Conservation (phyloP, 2,113 vertebrate species). For the Eublepharis macularius region DNA sequence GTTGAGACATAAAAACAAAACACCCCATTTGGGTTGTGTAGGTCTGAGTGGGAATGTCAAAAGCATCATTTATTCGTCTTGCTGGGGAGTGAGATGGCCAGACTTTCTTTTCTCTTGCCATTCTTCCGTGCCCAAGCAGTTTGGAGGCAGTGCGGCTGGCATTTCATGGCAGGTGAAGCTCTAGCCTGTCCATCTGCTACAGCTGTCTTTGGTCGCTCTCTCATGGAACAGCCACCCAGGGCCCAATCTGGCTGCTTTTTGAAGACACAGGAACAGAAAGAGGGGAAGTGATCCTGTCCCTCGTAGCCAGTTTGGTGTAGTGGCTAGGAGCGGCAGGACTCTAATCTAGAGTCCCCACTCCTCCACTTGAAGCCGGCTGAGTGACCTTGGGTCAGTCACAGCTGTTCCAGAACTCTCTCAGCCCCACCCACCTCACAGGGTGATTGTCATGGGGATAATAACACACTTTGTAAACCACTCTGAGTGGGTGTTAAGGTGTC, state of each 20-base stretch:
- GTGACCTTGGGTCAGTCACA: too few species aligned
- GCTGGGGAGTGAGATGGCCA: slow-evolving; percentile 60
- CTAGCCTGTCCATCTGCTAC: neutral
- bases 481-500: too few species aligned
- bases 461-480: too few species aligned
- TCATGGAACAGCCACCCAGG: neutral
- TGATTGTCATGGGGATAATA: too few species aligned
- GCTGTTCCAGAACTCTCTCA: too few species aligned
- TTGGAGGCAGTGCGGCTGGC: neutral
- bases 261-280: neutral
- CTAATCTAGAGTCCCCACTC: too few species aligned
- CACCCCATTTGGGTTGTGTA: slow-evolving; percentile 60
- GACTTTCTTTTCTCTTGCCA: slow-evolving; percentile 42
- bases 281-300: neutral
- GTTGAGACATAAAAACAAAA: slow-evolving; percentile 64
- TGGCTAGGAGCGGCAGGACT: too few species aligned
- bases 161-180: neutral
- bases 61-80: slow-evolving; percentile 50
- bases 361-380: too few species aligned
- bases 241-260: too few species aligned
- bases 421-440: too few species aligned
- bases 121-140: slow-evolving; percentile 33
- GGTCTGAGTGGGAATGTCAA: slow-evolving; percentile 60
- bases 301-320: too few species aligned
- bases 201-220: neutral